Percentiles rank a stretch among this genome's conserved stretches.
These are phyloP conservation scores for Drosophila rubida DNA, from an alignment of 2,888 invertebrate species.

Conservation along the genomic window DNA sequence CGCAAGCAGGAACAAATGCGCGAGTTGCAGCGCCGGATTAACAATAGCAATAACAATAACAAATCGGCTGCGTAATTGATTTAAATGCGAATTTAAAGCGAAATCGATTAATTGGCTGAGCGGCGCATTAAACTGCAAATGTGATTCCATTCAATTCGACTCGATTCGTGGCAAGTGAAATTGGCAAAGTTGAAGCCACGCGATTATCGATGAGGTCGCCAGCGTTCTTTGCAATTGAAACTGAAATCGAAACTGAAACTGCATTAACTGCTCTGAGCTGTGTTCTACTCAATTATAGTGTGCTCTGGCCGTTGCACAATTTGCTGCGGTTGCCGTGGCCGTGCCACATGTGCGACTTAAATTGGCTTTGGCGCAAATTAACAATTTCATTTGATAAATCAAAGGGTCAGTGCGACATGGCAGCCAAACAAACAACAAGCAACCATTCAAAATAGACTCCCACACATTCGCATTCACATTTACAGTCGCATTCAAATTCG, in stretches of 20 bases:
- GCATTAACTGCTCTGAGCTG: constrained; percentile 54
- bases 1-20: constrained; percentile 11
- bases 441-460: constrained; percentile 17
- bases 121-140: constrained; percentile 64
- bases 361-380: constrained; percentile 71
- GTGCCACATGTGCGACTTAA: constrained; percentile 50
- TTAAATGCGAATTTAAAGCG: constrained; percentile 68
- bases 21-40: constrained; percentile 15
- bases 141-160: not conserved
- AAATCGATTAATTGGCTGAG: constrained; percentile 67
- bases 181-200: constrained; percentile 14
- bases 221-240: constrained; percentile 32
- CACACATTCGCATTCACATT: constrained; percentile 5
- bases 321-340: constrained; percentile 54
- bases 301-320: constrained; percentile 27
- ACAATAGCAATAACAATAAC: constrained; percentile 15
- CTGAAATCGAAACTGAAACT: constrained; percentile 52
- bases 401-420: constrained; percentile 27
- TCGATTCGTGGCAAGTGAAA: not conserved
- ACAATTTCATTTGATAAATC: constrained; percentile 64
- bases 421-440: constrained; percentile 15
- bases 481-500: constrained; percentile 7
- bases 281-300: constrained; percentile 21
- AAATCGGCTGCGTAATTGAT: constrained; percentile 60
- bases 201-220: constrained; percentile 6